Base-by-base conservation (phyloP, 1,140 invertebrate genomes). In the Lethrus apterus region DNA sequence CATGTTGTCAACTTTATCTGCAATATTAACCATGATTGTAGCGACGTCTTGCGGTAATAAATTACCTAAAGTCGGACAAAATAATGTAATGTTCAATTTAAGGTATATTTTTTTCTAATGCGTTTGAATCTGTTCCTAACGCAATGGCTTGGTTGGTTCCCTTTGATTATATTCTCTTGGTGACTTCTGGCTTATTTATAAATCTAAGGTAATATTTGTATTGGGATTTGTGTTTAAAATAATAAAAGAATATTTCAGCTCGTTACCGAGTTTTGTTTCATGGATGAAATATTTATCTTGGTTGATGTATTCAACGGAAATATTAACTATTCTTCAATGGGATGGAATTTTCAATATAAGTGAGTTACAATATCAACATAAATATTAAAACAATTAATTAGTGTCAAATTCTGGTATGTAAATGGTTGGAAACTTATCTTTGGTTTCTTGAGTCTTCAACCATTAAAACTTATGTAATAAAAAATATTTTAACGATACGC, bases 251-350 rank as follows among this genome's bases (percentile, higher is more conserved):
- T n/a, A 35, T 74, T 74, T 19, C 62, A 86, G 86, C 50, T 79
- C 88, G 2, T 68, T 93, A 45, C 89, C 92, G 0, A 63, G 70
- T 47, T 84, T 86, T 50, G 71, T 94, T 20, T 73, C 76, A 15
- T 95, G 91, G 87, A 74, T 91, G 1, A 83, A 86, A 58, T 90
- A 92, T 63, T 58, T 95, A 8, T 95, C 91, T 0, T 97, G 93
- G 90, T 77, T 97, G 58, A 81, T 89, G 67, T 93, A 94, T 65
- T 84, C 86, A 2, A 93, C 87, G 58, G 93, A 97, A 73, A 82
- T 88, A 0, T 72, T 95, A 66, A 81, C 78, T 9, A 86, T 88
- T 52, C 60, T 86, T 13, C 86, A 89, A 57, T 90, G 86, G 86
- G 67, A 78, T 29, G 78, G 77, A 15, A 69, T 89, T 9, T 70